These are phyloP conservation scores for Exephanes ischioxanthus DNA, from an alignment of 2,888 invertebrate genomes.

Conservation along the genomic window DNA sequence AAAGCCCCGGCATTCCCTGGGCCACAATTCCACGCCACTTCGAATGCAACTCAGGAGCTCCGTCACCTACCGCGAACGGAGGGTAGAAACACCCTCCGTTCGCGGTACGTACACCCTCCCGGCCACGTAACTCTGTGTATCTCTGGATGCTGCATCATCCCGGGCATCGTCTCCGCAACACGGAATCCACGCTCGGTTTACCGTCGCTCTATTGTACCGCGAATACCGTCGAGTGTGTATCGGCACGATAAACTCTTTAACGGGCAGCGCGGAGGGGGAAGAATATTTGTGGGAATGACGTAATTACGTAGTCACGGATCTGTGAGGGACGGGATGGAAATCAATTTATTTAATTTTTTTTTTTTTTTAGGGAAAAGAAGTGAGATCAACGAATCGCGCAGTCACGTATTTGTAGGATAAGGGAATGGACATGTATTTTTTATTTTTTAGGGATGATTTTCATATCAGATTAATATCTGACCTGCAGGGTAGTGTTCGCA, in stretches of 20 bases:
- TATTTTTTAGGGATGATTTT: not conserved
- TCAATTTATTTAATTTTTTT: too few relatives aligned
- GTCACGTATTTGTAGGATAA: not conserved
- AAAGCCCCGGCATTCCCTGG: constrained; percentile 42
- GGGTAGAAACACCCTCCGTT: not conserved
- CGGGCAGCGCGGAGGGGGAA: not conserved
- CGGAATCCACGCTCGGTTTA: not conserved
- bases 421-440: not conserved
- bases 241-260: not conserved
- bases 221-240: constrained; percentile 1
- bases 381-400: not conserved
- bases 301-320: too few relatives aligned
- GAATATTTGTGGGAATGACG: too few relatives aligned
- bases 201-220: not conserved
- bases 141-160: constrained; percentile 2
- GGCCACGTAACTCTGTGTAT: constrained; percentile 10
- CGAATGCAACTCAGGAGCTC: constrained; percentile 66
- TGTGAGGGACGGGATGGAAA: too few relatives aligned
- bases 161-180: not conserved
- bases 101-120: not conserved
- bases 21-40: constrained; percentile 66
- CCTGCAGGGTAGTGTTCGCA: too few relatives aligned
- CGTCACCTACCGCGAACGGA: constrained; percentile 24
- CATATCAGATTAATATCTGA: too few relatives aligned
- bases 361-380: too few relatives aligned